Percentiles rank a stretch among this genome's conserved stretches.
These are phyloP conservation scores for Semnornis frantzii DNA, from an alignment of 2,113 vertebrate genomes.

Conservation along the genomic window DNA sequence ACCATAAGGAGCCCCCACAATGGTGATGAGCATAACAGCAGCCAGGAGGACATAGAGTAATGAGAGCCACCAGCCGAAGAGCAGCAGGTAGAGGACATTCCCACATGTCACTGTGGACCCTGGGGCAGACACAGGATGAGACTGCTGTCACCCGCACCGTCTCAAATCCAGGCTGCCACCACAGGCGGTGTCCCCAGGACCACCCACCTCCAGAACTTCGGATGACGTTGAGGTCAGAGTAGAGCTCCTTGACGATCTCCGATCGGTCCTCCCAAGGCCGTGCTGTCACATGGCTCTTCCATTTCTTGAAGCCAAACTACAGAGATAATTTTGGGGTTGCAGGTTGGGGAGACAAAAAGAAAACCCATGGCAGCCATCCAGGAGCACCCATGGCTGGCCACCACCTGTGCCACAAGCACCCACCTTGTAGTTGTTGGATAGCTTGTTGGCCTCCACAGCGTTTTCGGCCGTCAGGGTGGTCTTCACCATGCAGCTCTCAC, in stretches of 20 bases:
- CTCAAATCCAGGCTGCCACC: neutral
- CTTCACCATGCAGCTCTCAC: slow-evolving; percentile 76
- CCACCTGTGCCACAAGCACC: neutral
- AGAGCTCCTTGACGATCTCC: slow-evolving; percentile 83
- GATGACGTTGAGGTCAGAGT: slow-evolving; percentile 81
- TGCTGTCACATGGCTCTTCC: slow-evolving; percentile 87
- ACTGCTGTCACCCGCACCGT: accelerated
- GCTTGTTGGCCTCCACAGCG: slow-evolving; percentile 83
- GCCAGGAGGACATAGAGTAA: slow-evolving; percentile 80
- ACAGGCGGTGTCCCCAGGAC: neutral
- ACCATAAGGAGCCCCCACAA: slow-evolving; percentile 84
- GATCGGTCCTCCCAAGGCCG: slow-evolving; percentile 85
- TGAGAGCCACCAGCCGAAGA: slow-evolving; percentile 91
- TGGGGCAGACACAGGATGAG: neutral
- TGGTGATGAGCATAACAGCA: slow-evolving; percentile 79
- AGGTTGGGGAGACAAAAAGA: neutral
- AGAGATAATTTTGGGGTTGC: neutral
- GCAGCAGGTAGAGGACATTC: slow-evolving; percentile 81
- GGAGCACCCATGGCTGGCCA: neutral
- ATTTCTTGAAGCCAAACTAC: slow-evolving; percentile 92
- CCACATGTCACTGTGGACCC: slow-evolving; percentile 78
- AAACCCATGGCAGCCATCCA: neutral
- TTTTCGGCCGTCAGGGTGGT: slow-evolving; percentile 83
- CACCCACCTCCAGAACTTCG: slow-evolving; percentile 73
- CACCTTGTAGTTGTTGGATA: slow-evolving; percentile 88